Evolutionary conservation across 2,113 vertebrate species (phyloP).

Genomic region (Calcarius ornatus): DNA sequence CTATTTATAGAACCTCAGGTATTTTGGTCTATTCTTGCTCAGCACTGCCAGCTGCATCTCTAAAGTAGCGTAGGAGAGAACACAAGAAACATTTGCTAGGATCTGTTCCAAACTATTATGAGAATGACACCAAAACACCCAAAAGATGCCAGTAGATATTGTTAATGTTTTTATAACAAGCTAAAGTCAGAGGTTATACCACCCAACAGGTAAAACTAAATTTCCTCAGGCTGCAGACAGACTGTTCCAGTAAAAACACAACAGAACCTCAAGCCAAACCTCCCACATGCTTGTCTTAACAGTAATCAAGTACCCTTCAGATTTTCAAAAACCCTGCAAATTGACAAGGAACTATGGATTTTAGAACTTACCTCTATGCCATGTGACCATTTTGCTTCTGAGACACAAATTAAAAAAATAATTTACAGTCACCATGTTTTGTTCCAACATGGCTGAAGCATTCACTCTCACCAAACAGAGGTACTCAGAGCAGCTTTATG

Average conservation of each 20-base stretch:
- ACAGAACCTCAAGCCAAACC: neutral
- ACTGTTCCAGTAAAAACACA: neutral
- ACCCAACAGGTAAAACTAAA: neutral
- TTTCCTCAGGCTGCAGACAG: neutral
- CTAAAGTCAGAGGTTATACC: neutral
- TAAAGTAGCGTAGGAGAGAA: neutral
- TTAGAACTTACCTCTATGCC: neutral
- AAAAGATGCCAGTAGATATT: neutral
- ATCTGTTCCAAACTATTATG: neutral
- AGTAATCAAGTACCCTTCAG: neutral
- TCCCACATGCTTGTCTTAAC: rapidly evolving
- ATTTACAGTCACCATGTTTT: neutral
- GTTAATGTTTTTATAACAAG: neutral
- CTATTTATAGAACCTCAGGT: neutral
- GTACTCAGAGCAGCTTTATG: neutral
- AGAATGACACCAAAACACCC: neutral
- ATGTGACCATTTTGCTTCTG: neutral
- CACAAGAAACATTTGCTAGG: neutral
- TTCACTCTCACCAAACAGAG: neutral
- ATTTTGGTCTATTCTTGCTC: neutral
- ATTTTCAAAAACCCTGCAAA: neutral
- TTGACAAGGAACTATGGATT: neutral
- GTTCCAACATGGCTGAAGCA: neutral
- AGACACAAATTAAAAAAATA: neutral
- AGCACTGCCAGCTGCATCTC: neutral